Evolutionary conservation across 2,797 vertebrate genomes (phyloP), one percentile per base, ranked within the genome.

Genomic region (Schizothorax lantsangensis): DNA sequence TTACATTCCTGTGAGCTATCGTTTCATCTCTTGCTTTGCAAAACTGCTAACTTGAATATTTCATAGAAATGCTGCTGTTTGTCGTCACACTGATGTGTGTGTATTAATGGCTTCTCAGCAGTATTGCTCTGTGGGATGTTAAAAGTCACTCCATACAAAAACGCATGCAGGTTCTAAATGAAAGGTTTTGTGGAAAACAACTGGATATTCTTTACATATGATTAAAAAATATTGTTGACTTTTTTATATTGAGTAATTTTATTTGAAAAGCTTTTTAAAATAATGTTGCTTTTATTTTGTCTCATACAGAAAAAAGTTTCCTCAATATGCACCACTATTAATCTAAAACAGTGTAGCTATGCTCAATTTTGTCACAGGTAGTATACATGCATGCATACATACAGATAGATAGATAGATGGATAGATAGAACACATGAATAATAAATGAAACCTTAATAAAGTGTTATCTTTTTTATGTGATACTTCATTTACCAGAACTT

Each of bases 31-130:
- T 66, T 47, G 43, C 23, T 38, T 40, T 69, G 45, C 64, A 30
- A 52, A 84, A 69, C 12, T 68, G 57, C 45, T 12, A 64, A 49
- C 47, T 78, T 68, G 62, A 69, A 68, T 84, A 84, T 78, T 54
- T 84, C 23, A 78, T 54, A 77, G 62, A 78, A 52, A 84, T 68
- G 23, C 14, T 33, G 33, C 3, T 14, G 15, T 84, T 78, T 69
- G n/a, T 40, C 3, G 0, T 66, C 33, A 26, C 74, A 54, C 45
- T 54, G 45, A 78, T 78, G 78, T 77, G 59, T 84, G 43, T 54
- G 23, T 38, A 52, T 77, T 43, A 78, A 78, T 77, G 47, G 21
- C 45, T 84, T 49, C 45, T 26, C 73, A 40, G 30, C 57, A 47
- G 54, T 84, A 43, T 75, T 75, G 54, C 80, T 83, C 68, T 43